Conservation (phyloP, 2,113 vertebrate species). For the Nansenia antarctica region DNA sequence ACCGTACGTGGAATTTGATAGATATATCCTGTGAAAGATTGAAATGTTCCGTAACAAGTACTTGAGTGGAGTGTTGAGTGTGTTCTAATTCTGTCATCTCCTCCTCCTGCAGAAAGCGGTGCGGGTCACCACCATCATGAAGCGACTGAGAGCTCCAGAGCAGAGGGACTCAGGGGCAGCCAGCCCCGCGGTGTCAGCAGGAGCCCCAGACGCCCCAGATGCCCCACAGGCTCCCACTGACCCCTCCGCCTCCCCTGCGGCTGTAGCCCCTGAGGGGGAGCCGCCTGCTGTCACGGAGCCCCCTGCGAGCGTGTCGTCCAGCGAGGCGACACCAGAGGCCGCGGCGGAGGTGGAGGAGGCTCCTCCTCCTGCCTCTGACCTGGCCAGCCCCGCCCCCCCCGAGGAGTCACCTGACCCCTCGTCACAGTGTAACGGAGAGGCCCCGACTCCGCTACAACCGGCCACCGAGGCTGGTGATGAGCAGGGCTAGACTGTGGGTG, state of each 20-base stretch:
- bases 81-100: neutral
- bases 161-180: conserved; percentile 66
- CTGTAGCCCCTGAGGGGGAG: conserved; percentile 14
- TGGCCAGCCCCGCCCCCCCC: no score
- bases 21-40: conserved; percentile 1
- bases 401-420: conserved; percentile 53
- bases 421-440: conserved; percentile 81
- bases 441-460: conserved; percentile 51
- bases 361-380: neutral
- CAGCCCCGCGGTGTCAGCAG: conserved; percentile 40
- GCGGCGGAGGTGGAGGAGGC: conserved; percentile 28
- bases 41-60: neutral
- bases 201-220: conserved; percentile 39
- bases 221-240: conserved; percentile 41
- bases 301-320: conserved; percentile 40
- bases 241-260: conserved; percentile 47
- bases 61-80: neutral
- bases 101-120: conserved; percentile 87
- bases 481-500: conserved; percentile 85
- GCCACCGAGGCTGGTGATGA: conserved; percentile 67
- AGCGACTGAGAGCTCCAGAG: conserved; percentile 88
- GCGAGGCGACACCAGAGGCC: conserved; percentile 46
- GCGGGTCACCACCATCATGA: conserved; percentile 97
- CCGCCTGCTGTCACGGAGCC: conserved; percentile 33
- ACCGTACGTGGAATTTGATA: no score